Evolutionary conservation across 2,888 invertebrate genomes (phyloP).

Genomic region (Brenthis ino): DNA sequence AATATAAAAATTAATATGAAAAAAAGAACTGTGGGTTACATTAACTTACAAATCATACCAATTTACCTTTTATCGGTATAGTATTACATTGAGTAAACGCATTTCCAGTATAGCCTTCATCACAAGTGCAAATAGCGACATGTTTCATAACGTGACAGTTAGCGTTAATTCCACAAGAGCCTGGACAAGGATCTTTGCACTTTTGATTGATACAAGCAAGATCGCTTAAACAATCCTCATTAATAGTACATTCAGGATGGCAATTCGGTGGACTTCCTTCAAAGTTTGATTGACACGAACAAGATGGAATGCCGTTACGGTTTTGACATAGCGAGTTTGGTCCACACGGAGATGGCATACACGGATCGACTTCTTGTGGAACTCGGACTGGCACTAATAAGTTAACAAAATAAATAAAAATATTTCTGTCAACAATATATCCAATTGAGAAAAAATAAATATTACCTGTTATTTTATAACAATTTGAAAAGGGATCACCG

Average conservation of each 20-base stretch:
- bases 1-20: not conserved
- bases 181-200: constrained; percentile 87
- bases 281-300: constrained; percentile 84
- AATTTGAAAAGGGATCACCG: constrained; percentile 86
- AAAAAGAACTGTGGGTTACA: not conserved
- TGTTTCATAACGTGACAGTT: constrained; percentile 84
- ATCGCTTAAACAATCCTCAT: constrained; percentile 85
- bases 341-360: constrained; percentile 87
- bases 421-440: not conserved
- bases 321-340: constrained; percentile 83
- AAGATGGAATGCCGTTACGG: constrained; percentile 80
- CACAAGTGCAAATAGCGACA: constrained; percentile 84
- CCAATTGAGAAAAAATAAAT: constrained; percentile 11
- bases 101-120: constrained; percentile 83
- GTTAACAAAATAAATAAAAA: not conserved
- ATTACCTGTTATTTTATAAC: constrained; percentile 77
- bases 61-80: constrained; percentile 60
- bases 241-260: constrained; percentile 85
- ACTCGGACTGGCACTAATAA: constrained; percentile 55
- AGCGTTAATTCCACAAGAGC: constrained; percentile 84
- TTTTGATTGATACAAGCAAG: constrained; percentile 86
- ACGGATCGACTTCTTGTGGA: constrained; percentile 79
- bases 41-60: not conserved
- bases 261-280: constrained; percentile 86
- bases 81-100: constrained; percentile 81